Conservation (phyloP, 1,140 invertebrate genomes). For the Dendrolimus punctatus region DNA sequence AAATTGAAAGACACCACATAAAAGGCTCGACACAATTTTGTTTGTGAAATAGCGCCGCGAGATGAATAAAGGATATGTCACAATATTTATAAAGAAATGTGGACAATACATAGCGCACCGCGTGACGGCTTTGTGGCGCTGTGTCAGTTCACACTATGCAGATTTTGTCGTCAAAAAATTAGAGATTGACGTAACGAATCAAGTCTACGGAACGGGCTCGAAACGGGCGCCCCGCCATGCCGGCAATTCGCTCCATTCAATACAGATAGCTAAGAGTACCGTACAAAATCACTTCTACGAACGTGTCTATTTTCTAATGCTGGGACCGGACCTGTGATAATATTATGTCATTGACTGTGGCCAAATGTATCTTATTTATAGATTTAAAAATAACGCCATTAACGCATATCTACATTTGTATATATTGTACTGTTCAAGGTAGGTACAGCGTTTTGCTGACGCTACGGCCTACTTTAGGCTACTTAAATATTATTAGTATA, state of each 20-base stretch:
- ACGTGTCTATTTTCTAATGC: conserved; percentile 51
- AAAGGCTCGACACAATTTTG: conserved; percentile 60
- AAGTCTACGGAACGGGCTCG: conserved; percentile 18
- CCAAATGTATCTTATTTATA: no score
- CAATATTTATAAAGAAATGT: conserved; percentile 69
- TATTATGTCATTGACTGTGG: no score
- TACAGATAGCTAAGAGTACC: conserved; percentile 53
- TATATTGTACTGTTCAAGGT: no score
- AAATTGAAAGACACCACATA: conserved; percentile 61
- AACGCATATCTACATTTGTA: no score
- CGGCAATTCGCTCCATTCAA: conserved; percentile 33
- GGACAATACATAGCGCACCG: conserved; percentile 49
- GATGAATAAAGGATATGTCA: conserved; percentile 64
- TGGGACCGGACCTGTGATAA: conserved; percentile 46
- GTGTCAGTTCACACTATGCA: conserved; percentile 67
- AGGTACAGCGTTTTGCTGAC: no score
- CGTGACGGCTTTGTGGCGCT: conserved; percentile 52
- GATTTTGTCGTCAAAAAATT: conserved; percentile 58
- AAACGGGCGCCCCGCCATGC: conserved; percentile 45
- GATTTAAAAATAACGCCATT: no score
- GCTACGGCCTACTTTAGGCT: no score
- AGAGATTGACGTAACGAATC: conserved; percentile 69
- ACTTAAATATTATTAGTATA: no score
- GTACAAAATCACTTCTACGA: conserved; percentile 66
- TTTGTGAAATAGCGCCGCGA: conserved; percentile 54